phyloP scores from a whole-genome alignment of 1,140 invertebrate species.

The Pachyrhynchus sulphureomaculatus region DNA sequence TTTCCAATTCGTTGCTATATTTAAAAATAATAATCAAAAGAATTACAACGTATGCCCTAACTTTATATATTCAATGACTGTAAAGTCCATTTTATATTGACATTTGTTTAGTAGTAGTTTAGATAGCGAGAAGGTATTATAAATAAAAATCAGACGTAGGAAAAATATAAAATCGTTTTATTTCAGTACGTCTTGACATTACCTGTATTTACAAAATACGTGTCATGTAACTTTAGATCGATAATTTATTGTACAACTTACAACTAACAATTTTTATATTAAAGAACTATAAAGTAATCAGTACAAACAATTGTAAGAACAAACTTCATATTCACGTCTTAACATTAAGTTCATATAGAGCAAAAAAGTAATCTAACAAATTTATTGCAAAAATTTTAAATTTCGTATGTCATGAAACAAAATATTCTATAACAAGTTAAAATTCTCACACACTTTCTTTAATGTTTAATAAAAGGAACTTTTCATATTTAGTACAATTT shows the following conservation, averaged over 20 bases:
- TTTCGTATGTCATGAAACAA: too few species aligned
- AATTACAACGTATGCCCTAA: too few species aligned
- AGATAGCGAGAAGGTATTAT: too few species aligned
- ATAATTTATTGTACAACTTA: conserved; percentile 18
- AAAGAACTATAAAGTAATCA: conserved; percentile 17
- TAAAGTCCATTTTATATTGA: too few species aligned
- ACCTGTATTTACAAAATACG: neutral
- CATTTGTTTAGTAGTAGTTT: too few species aligned
- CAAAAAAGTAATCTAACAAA: neutral
- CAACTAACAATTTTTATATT: conserved; percentile 12
- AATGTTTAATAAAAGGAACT: too few species aligned
- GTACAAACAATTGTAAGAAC: conserved; percentile 1
- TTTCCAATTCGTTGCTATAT: too few species aligned
- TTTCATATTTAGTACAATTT: too few species aligned
- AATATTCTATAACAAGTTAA: too few species aligned
- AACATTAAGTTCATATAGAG: neutral
- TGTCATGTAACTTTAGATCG: conserved; percentile 10
- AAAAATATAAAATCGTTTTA: conserved; percentile 30
- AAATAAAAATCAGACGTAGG: conserved; percentile 6
- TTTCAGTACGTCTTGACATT: conserved; percentile 30
- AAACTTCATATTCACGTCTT: neutral
- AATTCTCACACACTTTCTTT: too few species aligned
- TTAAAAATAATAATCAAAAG: too few species aligned
- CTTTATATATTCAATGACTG: too few species aligned
- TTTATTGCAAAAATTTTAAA: neutral